phyloP scores from a whole-genome alignment of 2,113 vertebrate species.

The Nothoprocta pentlandii region DNA sequence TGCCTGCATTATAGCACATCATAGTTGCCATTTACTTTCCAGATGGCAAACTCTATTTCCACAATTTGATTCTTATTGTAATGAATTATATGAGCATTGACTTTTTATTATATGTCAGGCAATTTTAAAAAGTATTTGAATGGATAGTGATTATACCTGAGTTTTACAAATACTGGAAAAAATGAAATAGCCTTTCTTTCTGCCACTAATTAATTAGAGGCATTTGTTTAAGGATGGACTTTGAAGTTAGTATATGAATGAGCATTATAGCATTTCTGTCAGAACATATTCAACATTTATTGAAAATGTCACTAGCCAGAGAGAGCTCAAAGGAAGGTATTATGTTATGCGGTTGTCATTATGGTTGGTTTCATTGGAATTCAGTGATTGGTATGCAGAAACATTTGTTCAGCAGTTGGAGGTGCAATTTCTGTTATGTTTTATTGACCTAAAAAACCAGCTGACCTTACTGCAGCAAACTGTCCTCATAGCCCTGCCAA shows the following conservation, averaged over 20 bases:
- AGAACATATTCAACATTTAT: not conserved
- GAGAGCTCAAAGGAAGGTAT: not conserved
- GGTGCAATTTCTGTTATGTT: slow-evolving; percentile 54
- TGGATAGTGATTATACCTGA: not conserved
- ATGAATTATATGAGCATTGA: not conserved
- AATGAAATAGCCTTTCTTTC: not conserved
- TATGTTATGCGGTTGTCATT: not conserved
- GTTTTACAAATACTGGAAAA: not conserved
- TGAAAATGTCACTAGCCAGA: not conserved
- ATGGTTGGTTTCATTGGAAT: slow-evolving; percentile 55
- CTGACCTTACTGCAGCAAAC: slow-evolving; percentile 52
- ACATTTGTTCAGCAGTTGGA: slow-evolving; percentile 41
- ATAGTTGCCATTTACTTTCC: slow-evolving; percentile 58
- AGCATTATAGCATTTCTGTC: not conserved
- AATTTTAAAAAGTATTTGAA: not conserved
- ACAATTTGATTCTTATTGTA: slow-evolving; percentile 63
- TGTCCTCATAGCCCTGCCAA: slow-evolving; percentile 46
- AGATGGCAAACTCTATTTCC: slow-evolving; percentile 54
- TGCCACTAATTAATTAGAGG: slow-evolving; percentile 63
- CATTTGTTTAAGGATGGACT: slow-evolving; percentile 70
- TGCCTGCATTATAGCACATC: not conserved
- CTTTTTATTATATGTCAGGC: not conserved
- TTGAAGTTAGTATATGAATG: slow-evolving; percentile 18
- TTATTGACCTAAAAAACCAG: slow-evolving; percentile 60
- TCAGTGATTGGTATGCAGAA: slow-evolving; percentile 2